phyloP scores from a whole-genome alignment of 1,140 invertebrate genomes.

The Littorina saxatilis region DNA sequence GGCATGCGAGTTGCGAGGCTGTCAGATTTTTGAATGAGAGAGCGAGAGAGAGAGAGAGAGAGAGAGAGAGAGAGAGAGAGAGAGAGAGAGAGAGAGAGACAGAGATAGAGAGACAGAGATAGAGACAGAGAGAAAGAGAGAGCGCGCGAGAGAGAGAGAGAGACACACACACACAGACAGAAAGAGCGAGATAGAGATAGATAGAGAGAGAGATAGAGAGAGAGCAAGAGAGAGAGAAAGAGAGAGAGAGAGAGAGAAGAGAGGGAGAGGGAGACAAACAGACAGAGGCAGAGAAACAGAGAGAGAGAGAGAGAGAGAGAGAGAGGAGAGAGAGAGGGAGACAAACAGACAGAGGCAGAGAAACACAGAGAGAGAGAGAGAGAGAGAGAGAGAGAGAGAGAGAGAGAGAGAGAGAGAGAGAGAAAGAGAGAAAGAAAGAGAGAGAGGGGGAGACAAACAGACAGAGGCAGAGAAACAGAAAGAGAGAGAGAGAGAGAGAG shows the following conservation, averaged over 20 bases:
- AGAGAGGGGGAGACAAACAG: slow-evolving; percentile 18
- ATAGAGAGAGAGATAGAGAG: background rate
- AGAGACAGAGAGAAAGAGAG: background rate
- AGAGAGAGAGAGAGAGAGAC: background rate
- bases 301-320: background rate
- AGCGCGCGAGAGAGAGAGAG: too few species aligned
- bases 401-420: background rate
- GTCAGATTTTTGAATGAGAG: background rate
- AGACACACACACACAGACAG: too few species aligned
- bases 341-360: background rate
- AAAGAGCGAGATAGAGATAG: background rate
- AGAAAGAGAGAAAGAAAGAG: background rate
- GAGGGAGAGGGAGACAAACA: background rate
- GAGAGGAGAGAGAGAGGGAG: background rate
- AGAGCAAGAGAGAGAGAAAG: background rate
- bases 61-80: background rate
- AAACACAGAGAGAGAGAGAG: background rate
- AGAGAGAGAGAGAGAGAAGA: background rate
- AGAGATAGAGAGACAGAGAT: background rate
- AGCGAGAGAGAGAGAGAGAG: too few species aligned
- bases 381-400: background rate
- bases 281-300: background rate
- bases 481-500: background rate
- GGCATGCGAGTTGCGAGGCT: background rate
- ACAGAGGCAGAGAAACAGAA: slow-evolving; percentile 4